These are phyloP conservation scores for Nymphalis io DNA, from an alignment of 1,140 invertebrate genomes.

Conservation along the genomic window DNA sequence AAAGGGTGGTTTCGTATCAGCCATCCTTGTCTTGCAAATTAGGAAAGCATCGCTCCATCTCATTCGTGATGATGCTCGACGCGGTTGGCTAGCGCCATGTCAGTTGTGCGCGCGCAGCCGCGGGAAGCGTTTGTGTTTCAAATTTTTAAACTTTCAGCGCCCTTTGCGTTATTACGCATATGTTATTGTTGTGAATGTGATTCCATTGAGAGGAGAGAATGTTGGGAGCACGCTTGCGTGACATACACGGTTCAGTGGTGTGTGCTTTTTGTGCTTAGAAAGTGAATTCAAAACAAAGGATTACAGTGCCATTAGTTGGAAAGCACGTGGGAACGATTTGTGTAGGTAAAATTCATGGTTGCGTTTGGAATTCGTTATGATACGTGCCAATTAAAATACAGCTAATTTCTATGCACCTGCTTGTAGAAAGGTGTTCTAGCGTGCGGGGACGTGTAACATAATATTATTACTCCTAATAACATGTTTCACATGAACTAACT, in stretches of 20 bases:
- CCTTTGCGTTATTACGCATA: slow-evolving; percentile 21
- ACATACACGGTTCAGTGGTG: slow-evolving; percentile 29
- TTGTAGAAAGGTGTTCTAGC: slow-evolving; percentile 17
- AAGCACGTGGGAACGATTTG: slow-evolving; percentile 36
- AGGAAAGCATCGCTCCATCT: slow-evolving; percentile 15
- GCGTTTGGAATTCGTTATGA: slow-evolving; percentile 23
- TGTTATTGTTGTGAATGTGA: slow-evolving; percentile 15
- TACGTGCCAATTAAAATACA: slow-evolving; percentile 3
- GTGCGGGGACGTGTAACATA: slow-evolving; percentile 18
- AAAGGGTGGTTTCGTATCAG: slow-evolving; percentile 50
- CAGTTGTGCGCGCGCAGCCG: slow-evolving; percentile 69
- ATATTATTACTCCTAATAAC: slow-evolving; percentile 25
- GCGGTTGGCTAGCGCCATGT: slow-evolving; percentile 55
- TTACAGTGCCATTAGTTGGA: slow-evolving; percentile 59
- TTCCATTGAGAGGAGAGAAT: slow-evolving; percentile 19
- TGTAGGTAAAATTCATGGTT: slow-evolving; percentile 38
- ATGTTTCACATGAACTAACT: slow-evolving; percentile 21
- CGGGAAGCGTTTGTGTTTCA: slow-evolving; percentile 49
- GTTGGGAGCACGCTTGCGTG: slow-evolving; percentile 18
- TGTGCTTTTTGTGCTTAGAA: slow-evolving; percentile 47
- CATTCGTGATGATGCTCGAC: slow-evolving; percentile 14
- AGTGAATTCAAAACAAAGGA: slow-evolving; percentile 61
- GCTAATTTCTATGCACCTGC: slow-evolving; percentile 19
- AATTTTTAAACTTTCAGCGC: slow-evolving; percentile 36
- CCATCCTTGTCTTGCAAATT: slow-evolving; percentile 20